Evolutionary conservation across 1,140 invertebrate genomes (phyloP).

Genomic region (Dicyema japonicum): DNA sequence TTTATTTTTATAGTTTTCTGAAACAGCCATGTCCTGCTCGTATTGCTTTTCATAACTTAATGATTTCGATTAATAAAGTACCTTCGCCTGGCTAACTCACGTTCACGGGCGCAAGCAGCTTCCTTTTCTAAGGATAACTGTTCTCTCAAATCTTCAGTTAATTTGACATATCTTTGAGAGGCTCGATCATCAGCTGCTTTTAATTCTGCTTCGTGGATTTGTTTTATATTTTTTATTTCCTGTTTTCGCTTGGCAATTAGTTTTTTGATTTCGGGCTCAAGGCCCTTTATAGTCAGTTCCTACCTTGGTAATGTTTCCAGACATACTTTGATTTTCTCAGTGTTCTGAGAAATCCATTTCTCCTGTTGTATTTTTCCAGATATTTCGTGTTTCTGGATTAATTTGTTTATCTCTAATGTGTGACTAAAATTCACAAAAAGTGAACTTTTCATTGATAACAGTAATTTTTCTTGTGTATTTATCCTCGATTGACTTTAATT

Average conservation of each 20-base stretch:
- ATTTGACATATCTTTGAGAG: conserved; percentile 7
- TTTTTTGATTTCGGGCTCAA: conserved; percentile 20
- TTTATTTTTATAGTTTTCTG: too few species aligned
- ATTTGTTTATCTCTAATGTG: conserved; percentile 12
- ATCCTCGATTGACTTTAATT: conserved; percentile 15
- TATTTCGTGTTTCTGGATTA: conserved; percentile 16
- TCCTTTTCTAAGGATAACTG: conserved; percentile 18
- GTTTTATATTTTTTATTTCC: conserved; percentile 17
- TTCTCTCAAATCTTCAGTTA: conserved; percentile 18
- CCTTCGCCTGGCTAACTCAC: conserved; percentile 14
- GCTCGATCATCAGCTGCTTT: conserved; percentile 16
- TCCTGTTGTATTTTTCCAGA: conserved; percentile 18
- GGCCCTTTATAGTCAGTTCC: conserved; percentile 21
- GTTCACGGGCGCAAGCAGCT: conserved; percentile 13
- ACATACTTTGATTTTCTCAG: conserved; percentile 19
- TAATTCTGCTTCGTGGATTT: conserved; percentile 17
- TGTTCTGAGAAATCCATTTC: conserved; percentile 21
- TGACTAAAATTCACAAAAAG: conserved; percentile 8
- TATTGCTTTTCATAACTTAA: conserved; percentile 18
- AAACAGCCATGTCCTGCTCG: conserved; percentile 19
- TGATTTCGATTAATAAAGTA: conserved; percentile 4
- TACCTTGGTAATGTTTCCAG: conserved; percentile 2
- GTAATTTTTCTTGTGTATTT: conserved; percentile 16
- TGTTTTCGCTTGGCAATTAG: conserved; percentile 19
- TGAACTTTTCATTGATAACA: conserved; percentile 11